These are phyloP conservation scores for Eurystomus glaucurus DNA, from an alignment of 2,797 vertebrate species.

Conservation along the genomic window DNA sequence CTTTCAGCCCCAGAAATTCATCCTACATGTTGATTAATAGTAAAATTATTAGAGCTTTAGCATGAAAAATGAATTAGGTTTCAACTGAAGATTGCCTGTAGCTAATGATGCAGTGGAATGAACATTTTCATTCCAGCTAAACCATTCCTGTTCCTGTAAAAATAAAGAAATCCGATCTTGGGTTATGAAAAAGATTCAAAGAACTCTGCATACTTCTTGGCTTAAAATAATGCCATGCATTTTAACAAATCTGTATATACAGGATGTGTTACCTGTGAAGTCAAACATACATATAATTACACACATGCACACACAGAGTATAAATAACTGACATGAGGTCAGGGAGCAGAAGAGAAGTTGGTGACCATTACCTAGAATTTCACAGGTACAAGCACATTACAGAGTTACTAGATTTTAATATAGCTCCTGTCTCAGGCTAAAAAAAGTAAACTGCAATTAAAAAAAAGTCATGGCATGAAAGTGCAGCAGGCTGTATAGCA, in stretches of 20 bases:
- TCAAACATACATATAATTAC: neutral
- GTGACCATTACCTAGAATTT: neutral
- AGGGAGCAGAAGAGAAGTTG: neutral
- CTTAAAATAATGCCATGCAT: constrained; percentile 6
- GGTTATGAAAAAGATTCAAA: constrained; percentile 18
- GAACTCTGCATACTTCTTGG: neutral
- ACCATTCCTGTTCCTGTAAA: constrained; percentile 53
- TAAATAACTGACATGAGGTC: neutral
- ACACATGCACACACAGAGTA: neutral
- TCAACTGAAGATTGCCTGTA: constrained; percentile 40
- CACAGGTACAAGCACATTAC: neutral
- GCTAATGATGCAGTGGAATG: constrained; percentile 62
- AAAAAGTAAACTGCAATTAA: constrained; percentile 18
- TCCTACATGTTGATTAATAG: constrained; percentile 54
- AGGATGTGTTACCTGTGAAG: neutral
- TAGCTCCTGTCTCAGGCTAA: constrained; percentile 27
- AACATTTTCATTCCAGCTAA: constrained; percentile 62
- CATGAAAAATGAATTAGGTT: constrained; percentile 63
- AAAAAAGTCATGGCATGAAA: constrained; percentile 17
- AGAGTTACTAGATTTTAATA: constrained; percentile 47
- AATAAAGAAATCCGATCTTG: constrained; percentile 59
- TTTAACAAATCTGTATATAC: neutral
- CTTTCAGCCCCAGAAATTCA: constrained; percentile 34
- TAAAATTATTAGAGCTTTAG: constrained; percentile 37
- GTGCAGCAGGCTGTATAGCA: constrained; percentile 53